Evolutionary conservation across 2,113 vertebrate genomes (phyloP), one percentile per base, ranked within the genome.

Genomic region (Clarias magur): DNA sequence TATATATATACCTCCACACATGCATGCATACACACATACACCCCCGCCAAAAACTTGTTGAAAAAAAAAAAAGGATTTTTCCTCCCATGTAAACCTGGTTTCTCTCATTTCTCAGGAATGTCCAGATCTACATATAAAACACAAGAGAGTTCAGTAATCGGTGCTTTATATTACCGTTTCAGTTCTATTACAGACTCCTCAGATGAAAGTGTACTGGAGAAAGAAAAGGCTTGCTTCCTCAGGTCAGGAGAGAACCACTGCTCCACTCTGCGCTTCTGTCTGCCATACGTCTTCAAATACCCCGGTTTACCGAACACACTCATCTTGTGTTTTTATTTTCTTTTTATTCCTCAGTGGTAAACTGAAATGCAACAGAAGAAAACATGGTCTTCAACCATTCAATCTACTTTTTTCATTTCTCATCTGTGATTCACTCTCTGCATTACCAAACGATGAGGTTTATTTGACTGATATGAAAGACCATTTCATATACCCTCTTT

Each of bases 241-340:
- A 90, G 57, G 3, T 94, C 91, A 0, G 92, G 93, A 0, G 89
- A 92, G 13, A 96, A 57, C 95, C 95, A 96, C 13, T 89, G 86
- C 0, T 94, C 78, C 54, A 95, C 1, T 48, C 92, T 92, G 4
- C 93, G 91, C 30, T 2, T 90, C 30, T 86, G 86, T 80, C 88
- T 94, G 0, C 93, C 93, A 53, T 96, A 96, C 0, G 95, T 96
- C 57, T 92, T 95, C 42, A 96, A 3, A 83, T 83, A 91, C 17
- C 92, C 0, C 0, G 92, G 80, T 42, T 91, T 89, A 0, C 73
- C 82, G 25, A 75, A 87, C 17, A 23, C 48, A 48, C 91, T 85
- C 95, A 95, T 96, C 78, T 59, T 85, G 72, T 38, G 1, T 57
- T 13, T 59, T 25, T 76, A 27, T n/a, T 30, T 70, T 9, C 25